These are phyloP conservation scores for Mormyrus iriodes DNA, from an alignment of 2,113 vertebrate genomes.

Conservation along the genomic window DNA sequence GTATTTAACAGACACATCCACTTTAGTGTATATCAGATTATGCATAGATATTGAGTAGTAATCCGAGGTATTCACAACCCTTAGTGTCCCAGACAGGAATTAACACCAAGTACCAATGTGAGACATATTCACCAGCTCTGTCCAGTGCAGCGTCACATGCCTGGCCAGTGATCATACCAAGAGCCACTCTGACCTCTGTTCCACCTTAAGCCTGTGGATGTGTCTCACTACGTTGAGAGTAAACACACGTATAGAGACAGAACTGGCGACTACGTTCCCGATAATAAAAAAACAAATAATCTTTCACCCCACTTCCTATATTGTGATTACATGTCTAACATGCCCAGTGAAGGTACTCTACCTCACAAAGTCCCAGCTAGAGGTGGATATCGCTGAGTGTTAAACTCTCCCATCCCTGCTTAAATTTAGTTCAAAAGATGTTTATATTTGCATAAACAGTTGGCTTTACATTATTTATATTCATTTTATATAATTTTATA, in stretches of 20 bases:
- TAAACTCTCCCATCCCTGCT: background rate
- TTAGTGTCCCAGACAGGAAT: background rate
- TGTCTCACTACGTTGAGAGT: background rate
- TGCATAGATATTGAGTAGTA: constrained; percentile 64
- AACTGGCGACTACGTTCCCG: background rate
- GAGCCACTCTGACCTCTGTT: background rate
- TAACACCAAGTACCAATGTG: background rate
- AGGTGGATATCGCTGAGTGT: no score
- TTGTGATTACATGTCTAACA: background rate
- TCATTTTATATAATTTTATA: constrained; percentile 45
- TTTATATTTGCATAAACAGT: constrained; percentile 48
- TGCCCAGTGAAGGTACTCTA: no score
- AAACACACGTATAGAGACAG: background rate
- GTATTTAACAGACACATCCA: constrained; percentile 26
- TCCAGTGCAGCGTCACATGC: background rate
- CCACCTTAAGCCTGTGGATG: background rate
- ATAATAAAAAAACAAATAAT: background rate
- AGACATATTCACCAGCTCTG: background rate
- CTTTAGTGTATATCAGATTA: constrained; percentile 42
- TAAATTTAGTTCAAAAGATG: constrained; percentile 21
- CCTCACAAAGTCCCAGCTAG: background rate
- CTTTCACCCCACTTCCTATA: background rate
- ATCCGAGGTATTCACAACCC: constrained; percentile 55
- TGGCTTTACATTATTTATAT: constrained; percentile 57
- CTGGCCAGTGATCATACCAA: background rate